Percentiles rank a stretch among this genome's conserved stretches.
Conservation (phyloP, 2,113 vertebrate genomes). For the Trachemys scripta region DNA sequence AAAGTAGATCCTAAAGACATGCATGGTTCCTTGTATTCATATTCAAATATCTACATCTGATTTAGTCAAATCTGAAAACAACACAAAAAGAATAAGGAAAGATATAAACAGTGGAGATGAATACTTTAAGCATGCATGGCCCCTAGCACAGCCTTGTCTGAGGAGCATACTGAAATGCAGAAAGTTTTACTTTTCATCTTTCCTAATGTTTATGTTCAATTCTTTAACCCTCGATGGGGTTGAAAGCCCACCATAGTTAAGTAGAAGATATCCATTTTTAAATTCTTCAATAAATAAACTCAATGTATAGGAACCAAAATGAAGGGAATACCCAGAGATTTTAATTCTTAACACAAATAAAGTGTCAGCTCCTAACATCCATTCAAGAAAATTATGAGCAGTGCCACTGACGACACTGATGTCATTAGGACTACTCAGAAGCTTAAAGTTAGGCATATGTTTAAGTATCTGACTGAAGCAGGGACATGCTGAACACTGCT, state of each 20-base stretch:
- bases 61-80: background rate
- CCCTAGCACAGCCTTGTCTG: background rate
- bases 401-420: background rate
- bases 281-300: conserved; percentile 19
- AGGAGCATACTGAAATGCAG: rapidly evolving
- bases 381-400: background rate
- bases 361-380: background rate
- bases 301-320: conserved; percentile 29
- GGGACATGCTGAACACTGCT: background rate
- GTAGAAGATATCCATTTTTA: background rate
- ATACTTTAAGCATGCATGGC: background rate
- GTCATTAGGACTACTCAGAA: background rate
- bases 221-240: background rate
- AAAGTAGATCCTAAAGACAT: background rate
- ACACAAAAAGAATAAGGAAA: background rate
- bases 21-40: background rate
- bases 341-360: background rate
- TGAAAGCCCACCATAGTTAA: background rate
- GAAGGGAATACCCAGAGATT: background rate
- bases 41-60: background rate
- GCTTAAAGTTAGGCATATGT: background rate
- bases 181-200: background rate
- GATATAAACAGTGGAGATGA: background rate
- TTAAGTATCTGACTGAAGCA: background rate
- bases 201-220: background rate